A percentile compares a stretch with the other conserved stretches of the same genome.
Conservation (phyloP, 2,888 invertebrate species). For the Phaonia tiefii region DNA sequence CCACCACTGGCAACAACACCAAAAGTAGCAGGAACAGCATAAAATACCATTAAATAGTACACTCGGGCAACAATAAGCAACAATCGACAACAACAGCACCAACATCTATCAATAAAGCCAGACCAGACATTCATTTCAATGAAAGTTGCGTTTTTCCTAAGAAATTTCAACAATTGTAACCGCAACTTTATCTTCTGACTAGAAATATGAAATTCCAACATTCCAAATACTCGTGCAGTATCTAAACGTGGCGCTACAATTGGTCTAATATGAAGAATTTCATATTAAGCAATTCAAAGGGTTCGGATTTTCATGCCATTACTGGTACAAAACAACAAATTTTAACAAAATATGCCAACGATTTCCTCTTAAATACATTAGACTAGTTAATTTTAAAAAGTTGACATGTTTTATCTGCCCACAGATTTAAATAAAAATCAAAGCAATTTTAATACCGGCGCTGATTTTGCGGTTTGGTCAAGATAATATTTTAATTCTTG, state of each 20-base stretch:
- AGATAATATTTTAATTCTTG: too few relatives aligned
- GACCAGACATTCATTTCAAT: constrained; percentile 42
- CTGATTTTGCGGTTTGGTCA: too few relatives aligned
- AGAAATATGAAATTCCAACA: constrained; percentile 12
- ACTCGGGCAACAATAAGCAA: background rate
- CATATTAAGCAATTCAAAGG: too few relatives aligned
- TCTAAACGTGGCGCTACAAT: background rate
- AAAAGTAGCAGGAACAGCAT: background rate
- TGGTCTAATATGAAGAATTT: background rate
- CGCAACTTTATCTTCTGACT: constrained; percentile 38
- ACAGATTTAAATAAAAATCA: too few relatives aligned
- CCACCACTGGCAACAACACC: constrained; percentile 8
- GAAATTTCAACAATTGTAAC: constrained; percentile 43
- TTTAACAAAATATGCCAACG: too few relatives aligned
- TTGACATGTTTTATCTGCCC: too few relatives aligned
- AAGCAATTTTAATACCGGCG: too few relatives aligned
- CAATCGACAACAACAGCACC: background rate
- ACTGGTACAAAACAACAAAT: too few relatives aligned
- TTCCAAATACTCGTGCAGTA: background rate
- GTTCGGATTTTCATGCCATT: too few relatives aligned
- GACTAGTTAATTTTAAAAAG: too few relatives aligned
- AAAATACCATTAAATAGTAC: too few relatives aligned
- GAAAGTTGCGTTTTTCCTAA: constrained; percentile 43
- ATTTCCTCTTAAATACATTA: too few relatives aligned
- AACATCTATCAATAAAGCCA: constrained; percentile 29